Conservation (phyloP, 1,140 invertebrate species). For the Apis cerana region DNA sequence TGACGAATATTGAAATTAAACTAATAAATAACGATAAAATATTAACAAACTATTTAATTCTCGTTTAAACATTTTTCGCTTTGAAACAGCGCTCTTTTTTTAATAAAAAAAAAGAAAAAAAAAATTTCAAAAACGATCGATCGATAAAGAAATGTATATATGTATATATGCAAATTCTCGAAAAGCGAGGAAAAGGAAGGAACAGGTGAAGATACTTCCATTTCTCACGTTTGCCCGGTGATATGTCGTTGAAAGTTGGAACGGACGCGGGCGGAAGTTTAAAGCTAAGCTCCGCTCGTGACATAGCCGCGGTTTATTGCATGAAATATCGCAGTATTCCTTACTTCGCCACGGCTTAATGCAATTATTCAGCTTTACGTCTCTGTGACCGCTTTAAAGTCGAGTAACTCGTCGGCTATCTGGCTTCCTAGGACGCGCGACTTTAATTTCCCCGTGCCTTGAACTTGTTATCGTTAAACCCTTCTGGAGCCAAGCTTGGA, state of each 20-base stretch:
- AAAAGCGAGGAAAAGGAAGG: not conserved
- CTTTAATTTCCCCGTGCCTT: conserved; percentile 30
- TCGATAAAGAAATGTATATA: too few species aligned
- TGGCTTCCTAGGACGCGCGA: not conserved
- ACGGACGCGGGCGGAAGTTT: conserved; percentile 48
- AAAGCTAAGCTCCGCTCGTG: conserved; percentile 51
- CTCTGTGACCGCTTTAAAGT: conserved; percentile 55
- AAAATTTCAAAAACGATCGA: too few species aligned
- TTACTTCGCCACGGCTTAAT: conserved; percentile 53
- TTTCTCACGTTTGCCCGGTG: conserved; percentile 30
- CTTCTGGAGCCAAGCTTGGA: not conserved
- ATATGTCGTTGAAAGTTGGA: conserved; percentile 50
- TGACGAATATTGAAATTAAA: too few species aligned
- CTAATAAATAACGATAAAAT: too few species aligned
- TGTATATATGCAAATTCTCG: too few species aligned
- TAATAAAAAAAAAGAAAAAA: too few species aligned
- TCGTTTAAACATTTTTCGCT: too few species aligned
- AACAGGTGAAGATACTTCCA: conserved; percentile 34
- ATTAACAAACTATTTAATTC: too few species aligned
- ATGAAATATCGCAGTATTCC: conserved; percentile 58
- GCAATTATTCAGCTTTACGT: conserved; percentile 59
- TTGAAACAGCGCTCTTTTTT: too few species aligned
- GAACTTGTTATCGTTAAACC: conserved; percentile 23
- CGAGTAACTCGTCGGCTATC: conserved; percentile 22
- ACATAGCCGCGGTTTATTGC: conserved; percentile 59